Evolutionary conservation across 2,888 invertebrate genomes (phyloP), one percentile per base, ranked within the genome.

Genomic region (Oxytorus armatus): DNA sequence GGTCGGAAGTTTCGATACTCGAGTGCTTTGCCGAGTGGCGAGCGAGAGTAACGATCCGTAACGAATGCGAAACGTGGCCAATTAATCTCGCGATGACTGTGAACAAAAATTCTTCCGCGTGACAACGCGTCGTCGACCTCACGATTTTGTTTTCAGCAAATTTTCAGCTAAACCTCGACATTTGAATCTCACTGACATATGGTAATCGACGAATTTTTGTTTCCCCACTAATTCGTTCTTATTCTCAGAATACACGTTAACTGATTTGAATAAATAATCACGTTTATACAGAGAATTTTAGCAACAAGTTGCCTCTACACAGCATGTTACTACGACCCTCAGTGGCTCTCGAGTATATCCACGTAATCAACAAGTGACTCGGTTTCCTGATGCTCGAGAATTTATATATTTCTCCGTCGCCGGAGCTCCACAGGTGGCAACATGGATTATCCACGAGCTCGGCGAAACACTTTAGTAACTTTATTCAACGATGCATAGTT

Each of bases 341-440:
- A 10, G 65, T 21, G 53, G 83, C 82, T 79, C 81, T 79, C 81
- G 84, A 85, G 86, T 86, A 86, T 88, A 79, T 79, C 55, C 84
- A 85, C 83, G 84, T 88, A 88, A 88, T 89, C 89, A 89, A 89
- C 89, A 89, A 89, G 89, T 89, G 89, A 89, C 86, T 83, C 77
- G 61, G 79, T 79, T 79, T 82, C 81, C 83, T 83, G 70, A 65
- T 79, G 68, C 85, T 74, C 84, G 83, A 85, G 86, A 88, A 89
- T 88, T 89, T 87, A 87, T 88, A 85, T 86, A 87, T 88, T 83
- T 86, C 86, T 83, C 85, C 82, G 83, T 79, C 84, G 84, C 5
- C 85, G 84, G 73, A 79, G 78, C 87, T 86, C 89, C 84, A 89
- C 89, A 89, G 89, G 89, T 89, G 89, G 89, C 81, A 86, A 84